These are phyloP conservation scores for Phenacoccus solenopsis DNA, from an alignment of 1,140 invertebrate genomes.

Conservation along the genomic window DNA sequence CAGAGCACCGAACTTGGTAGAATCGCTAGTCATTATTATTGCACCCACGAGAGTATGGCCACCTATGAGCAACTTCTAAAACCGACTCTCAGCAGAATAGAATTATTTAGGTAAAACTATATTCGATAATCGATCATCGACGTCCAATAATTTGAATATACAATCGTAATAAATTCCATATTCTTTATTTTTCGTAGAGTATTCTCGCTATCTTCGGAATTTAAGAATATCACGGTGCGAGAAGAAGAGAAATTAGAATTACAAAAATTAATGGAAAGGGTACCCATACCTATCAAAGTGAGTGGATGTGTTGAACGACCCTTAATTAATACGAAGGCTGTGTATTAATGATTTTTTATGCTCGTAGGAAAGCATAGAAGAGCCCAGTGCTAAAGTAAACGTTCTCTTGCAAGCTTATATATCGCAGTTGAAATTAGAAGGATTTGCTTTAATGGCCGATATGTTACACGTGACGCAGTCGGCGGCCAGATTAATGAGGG, in stretches of 20 bases:
- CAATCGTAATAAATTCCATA: neutral
- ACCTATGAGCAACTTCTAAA: slow-evolving; percentile 96
- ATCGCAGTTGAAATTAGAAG: slow-evolving; percentile 94
- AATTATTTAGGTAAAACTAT: slow-evolving; percentile 62
- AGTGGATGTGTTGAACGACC: slow-evolving; percentile 36
- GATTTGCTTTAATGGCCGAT: slow-evolving; percentile 96
- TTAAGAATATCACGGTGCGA: slow-evolving; percentile 81
- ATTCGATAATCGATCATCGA: too few relatives aligned
- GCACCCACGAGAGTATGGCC: slow-evolving; percentile 90
- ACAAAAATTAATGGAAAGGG: slow-evolving; percentile 91
- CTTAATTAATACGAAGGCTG: too few relatives aligned
- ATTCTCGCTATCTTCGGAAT: slow-evolving; percentile 93
- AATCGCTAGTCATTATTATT: slow-evolving; percentile 97
- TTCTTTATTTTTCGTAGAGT: slow-evolving; percentile 46
- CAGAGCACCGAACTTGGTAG: slow-evolving; percentile 87
- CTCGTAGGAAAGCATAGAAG: slow-evolving; percentile 1
- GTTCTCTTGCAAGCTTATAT: slow-evolving; percentile 96
- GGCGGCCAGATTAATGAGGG: slow-evolving; percentile 84
- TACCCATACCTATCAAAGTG: slow-evolving; percentile 98
- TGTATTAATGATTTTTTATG: neutral
- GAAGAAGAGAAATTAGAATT: slow-evolving; percentile 98
- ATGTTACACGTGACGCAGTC: slow-evolving; percentile 99
- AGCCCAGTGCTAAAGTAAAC: slow-evolving; percentile 46
- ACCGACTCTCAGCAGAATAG: slow-evolving; percentile 93
- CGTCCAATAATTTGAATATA: too few relatives aligned